A percentile compares a stretch with the other conserved stretches of the same genome.
phyloP scores from a whole-genome alignment of 2,113 vertebrate species.

The Progne subis region DNA sequence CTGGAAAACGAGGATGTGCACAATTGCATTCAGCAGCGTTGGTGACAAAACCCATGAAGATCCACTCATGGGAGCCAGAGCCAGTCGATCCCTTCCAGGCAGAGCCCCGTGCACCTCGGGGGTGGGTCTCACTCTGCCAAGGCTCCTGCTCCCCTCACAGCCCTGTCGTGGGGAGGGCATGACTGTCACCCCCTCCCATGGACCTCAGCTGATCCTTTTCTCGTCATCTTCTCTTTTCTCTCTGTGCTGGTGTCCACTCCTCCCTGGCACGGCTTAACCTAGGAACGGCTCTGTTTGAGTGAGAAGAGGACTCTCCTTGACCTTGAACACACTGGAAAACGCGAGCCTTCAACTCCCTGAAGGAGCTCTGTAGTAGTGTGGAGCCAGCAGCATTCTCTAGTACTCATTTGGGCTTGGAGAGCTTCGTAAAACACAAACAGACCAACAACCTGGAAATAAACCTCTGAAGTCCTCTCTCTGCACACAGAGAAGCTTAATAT shows the following conservation, averaged over 20 bases:
- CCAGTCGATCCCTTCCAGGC: not conserved
- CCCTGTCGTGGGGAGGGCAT: not conserved
- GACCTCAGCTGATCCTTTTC: not conserved
- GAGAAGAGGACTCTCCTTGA: not conserved
- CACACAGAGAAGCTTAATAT: not conserved
- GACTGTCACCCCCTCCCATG: not conserved
- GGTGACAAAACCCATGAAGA: not conserved
- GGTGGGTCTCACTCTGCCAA: not conserved
- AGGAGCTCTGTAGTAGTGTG: not conserved
- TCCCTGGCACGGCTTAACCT: not conserved
- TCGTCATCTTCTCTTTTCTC: not conserved
- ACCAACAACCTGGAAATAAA: not conserved
- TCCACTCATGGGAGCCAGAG: not conserved
- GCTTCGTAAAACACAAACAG: not conserved
- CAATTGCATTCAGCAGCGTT: not conserved
- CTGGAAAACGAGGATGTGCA: not conserved
- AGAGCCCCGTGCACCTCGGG: rapidly evolving
- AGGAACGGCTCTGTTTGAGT: not conserved
- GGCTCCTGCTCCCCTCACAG: not conserved
- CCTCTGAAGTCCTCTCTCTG: not conserved
- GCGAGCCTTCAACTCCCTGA: not conserved
- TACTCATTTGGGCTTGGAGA: not conserved
- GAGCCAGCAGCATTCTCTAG: not conserved
- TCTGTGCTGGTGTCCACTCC: not conserved
- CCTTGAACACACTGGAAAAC: not conserved